Evolutionary conservation across 2,888 invertebrate species (phyloP).

Genomic region (Sphaeridia pumilis): DNA sequence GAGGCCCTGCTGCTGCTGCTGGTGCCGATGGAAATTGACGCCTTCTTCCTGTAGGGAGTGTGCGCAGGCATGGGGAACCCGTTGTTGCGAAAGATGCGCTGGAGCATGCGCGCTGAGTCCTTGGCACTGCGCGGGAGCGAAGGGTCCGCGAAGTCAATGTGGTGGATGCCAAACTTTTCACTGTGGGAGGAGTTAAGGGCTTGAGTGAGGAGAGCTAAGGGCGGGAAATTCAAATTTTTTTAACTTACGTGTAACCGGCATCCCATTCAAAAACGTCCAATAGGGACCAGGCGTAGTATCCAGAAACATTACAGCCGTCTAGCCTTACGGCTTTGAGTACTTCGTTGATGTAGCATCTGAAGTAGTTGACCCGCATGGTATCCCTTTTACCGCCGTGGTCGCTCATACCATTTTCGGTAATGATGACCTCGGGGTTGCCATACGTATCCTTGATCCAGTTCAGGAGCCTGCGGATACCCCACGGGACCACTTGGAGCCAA

Average conservation of each 20-base stretch:
- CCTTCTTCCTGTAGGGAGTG: background rate
- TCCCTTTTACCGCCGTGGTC: slow-evolving; percentile 19
- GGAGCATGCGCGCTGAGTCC: background rate
- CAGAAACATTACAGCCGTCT: slow-evolving; percentile 27
- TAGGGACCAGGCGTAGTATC: slow-evolving; percentile 31
- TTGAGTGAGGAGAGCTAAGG: no score
- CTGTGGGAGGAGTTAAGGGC: background rate
- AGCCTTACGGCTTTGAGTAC: slow-evolving; percentile 28
- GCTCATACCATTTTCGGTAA: slow-evolving; percentile 32
- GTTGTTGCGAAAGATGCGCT: background rate
- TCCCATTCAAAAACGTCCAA: slow-evolving; percentile 33
- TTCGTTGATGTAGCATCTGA: slow-evolving; percentile 26
- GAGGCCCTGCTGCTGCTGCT: no score
- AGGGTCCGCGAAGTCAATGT: background rate
- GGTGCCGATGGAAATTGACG: background rate
- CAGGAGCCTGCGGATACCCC: slow-evolving; percentile 22
- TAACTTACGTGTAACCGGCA: slow-evolving; percentile 24
- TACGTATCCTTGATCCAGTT: slow-evolving; percentile 23
- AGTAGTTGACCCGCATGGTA: slow-evolving; percentile 21
- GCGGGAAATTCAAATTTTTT: no score
- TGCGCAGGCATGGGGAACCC: background rate
- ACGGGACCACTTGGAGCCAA: slow-evolving; percentile 23
- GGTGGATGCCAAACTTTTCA: background rate
- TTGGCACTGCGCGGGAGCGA: background rate
- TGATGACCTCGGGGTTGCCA: slow-evolving; percentile 18